Conservation (phyloP, 1,140 invertebrate genomes). For the Subanguina moxae region DNA sequence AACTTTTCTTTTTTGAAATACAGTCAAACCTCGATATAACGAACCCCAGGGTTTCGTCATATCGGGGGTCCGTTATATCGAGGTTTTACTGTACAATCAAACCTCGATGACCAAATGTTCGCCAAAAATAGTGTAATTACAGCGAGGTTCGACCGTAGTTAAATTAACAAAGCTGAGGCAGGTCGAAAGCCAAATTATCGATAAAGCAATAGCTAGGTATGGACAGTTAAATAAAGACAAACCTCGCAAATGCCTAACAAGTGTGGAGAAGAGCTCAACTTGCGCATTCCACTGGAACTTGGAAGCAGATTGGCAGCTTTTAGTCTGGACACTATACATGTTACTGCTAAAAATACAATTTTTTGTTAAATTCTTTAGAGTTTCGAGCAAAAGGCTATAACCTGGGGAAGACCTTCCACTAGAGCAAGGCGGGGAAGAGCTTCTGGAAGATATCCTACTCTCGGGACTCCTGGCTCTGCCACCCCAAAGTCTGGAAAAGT, state of each 20-base stretch:
- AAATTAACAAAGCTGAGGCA: too few relatives aligned
- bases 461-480: conserved; percentile 41
- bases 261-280: conserved; percentile 55
- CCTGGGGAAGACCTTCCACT: conserved; percentile 45
- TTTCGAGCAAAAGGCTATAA: neutral
- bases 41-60: too few relatives aligned
- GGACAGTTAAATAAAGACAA: too few relatives aligned
- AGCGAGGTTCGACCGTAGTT: too few relatives aligned
- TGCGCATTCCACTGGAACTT: conserved; percentile 48
- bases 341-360: conserved; percentile 37
- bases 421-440: conserved; percentile 41
- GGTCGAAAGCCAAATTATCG: too few relatives aligned
- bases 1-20: too few relatives aligned
- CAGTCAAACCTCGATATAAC: too few relatives aligned
- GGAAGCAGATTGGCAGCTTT: conserved; percentile 42
- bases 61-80: too few relatives aligned
- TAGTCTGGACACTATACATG: conserved; percentile 40
- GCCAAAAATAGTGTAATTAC: too few relatives aligned
- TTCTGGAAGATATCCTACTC: conserved; percentile 37
- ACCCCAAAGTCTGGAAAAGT: conserved; percentile 49
- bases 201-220: too few relatives aligned
- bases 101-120: too few relatives aligned
- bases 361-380: conserved; percentile 10
- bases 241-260: conserved; percentile 57
- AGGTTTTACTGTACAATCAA: too few relatives aligned